phyloP scores from a whole-genome alignment of 2,113 vertebrate genomes.

The Callocephalon fimbriatum region DNA sequence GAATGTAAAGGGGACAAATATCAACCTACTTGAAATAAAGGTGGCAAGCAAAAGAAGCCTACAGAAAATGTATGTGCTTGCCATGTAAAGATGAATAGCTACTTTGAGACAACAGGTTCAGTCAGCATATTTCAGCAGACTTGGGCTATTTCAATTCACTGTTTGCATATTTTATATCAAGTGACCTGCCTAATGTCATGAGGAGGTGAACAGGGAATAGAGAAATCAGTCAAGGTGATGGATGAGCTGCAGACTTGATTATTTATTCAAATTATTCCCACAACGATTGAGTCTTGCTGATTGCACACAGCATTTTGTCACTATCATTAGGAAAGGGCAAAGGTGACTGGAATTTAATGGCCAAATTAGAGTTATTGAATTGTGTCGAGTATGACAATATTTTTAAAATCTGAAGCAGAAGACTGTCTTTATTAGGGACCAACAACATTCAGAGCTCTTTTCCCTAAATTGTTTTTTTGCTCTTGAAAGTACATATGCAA shows the following conservation, averaged over 20 bases:
- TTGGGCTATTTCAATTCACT: conserved; percentile 19
- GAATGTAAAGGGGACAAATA: not conserved
- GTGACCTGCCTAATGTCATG: conserved; percentile 68
- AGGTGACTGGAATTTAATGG: conserved; percentile 70
- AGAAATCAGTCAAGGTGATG: conserved; percentile 75
- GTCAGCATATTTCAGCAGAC: conserved; percentile 49
- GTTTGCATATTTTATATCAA: conserved; percentile 58
- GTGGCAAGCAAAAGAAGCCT: not conserved
- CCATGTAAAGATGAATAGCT: not conserved
- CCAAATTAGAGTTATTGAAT: conserved; percentile 69
- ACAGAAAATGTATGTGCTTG: not conserved
- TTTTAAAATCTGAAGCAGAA: not conserved
- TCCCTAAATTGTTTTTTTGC: not conserved
- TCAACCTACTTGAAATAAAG: not conserved
- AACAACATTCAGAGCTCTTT: not conserved
- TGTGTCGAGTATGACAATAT: not conserved
- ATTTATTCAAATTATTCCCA: conserved; percentile 78
- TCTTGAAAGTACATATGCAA: not conserved
- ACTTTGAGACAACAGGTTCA: not conserved
- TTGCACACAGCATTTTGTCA: conserved; percentile 71
- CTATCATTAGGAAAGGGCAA: conserved; percentile 72
- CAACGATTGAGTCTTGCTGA: conserved; percentile 56
- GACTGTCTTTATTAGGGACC: not conserved
- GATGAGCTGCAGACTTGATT: conserved; percentile 73
- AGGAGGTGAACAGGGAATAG: conserved; percentile 68